These are phyloP conservation scores for Tyrophagus putrescentiae DNA, from an alignment of 1,140 invertebrate species.

Conservation along the genomic window DNA sequence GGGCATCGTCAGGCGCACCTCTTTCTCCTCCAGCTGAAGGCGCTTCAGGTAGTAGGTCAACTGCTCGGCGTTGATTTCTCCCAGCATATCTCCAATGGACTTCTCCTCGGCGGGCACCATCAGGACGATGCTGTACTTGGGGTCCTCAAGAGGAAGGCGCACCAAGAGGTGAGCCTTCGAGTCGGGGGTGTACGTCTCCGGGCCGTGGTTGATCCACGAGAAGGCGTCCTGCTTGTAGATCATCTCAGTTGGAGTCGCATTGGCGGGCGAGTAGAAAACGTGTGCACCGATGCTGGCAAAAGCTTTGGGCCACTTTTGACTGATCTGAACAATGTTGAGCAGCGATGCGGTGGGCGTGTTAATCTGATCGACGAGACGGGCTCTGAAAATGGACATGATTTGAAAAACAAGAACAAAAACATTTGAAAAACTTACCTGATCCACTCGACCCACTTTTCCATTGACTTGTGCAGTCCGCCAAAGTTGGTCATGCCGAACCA, in stretches of 20 bases:
- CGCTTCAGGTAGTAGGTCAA: slow-evolving; percentile 2
- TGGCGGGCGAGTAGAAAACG: not conserved
- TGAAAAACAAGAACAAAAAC: no score
- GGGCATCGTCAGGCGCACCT: no score
- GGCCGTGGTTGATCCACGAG: not conserved
- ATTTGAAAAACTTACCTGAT: not conserved
- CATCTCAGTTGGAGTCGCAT: not conserved
- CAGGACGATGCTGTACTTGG: not conserved
- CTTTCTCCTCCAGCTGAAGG: no score
- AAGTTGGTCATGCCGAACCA: not conserved
- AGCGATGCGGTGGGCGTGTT: no score
- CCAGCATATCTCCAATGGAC: not conserved
- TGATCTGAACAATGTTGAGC: not conserved
- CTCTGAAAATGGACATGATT: no score
- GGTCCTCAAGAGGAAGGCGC: not conserved
- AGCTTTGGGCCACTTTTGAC: not conserved
- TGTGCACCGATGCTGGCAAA: not conserved
- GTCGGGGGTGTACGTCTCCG: no score
- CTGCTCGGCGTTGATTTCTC: not conserved
- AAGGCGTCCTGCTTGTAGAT: not conserved
- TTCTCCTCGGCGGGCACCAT: not conserved
- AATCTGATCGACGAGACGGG: no score
- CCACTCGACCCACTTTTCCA: not conserved
- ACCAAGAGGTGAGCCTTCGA: not conserved
- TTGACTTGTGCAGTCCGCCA: not conserved